Evolutionary conservation across 64 coral and sea anemone genomes (phyloP).

Genomic region (Montipora foliosa): DNA sequence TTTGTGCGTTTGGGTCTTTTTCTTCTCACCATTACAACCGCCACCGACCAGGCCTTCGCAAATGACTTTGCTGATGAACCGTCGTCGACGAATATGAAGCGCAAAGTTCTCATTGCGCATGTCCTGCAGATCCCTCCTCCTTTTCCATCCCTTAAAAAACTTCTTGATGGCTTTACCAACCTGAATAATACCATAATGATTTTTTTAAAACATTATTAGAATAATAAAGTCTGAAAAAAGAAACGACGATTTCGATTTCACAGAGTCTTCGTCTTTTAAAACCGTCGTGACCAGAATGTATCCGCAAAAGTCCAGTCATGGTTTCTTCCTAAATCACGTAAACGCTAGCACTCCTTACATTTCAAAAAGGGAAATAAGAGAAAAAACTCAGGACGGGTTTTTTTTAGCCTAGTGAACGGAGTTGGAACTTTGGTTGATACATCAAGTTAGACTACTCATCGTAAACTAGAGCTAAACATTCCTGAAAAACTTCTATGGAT

Average conservation of each 20-base stretch:
- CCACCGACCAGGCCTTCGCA: conserved; percentile 96
- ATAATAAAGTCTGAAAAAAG: not conserved
- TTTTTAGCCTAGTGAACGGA: too few relatives aligned
- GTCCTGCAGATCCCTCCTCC: conserved; percentile 79
- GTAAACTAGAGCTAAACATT: too few relatives aligned
- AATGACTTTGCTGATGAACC: conserved; percentile 95
- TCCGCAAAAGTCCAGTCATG: too few relatives aligned
- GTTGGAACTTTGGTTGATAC: too few relatives aligned
- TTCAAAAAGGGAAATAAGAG: too few relatives aligned
- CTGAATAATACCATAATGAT: conserved; percentile 5
- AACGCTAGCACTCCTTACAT: too few relatives aligned
- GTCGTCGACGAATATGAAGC: conserved; percentile 86
- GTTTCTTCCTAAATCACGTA: too few relatives aligned
- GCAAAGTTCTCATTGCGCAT: conserved; percentile 91
- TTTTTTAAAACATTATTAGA: not conserved
- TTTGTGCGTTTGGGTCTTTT: too few relatives aligned
- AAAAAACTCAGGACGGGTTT: too few relatives aligned
- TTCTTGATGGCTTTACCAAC: conserved; percentile 99
- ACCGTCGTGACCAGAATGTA: not conserved
- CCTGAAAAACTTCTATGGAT: too few relatives aligned
- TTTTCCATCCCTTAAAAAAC: conserved; percentile 91
- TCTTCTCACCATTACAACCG: conserved; percentile 80
- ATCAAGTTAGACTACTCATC: too few relatives aligned
- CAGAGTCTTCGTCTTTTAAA: not conserved
- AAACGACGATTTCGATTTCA: too few relatives aligned